Percentiles rank a stretch among this genome's conserved stretches.
phyloP scores from a whole-genome alignment of 2,797 vertebrate genomes.

The Emys orbicularis region DNA sequence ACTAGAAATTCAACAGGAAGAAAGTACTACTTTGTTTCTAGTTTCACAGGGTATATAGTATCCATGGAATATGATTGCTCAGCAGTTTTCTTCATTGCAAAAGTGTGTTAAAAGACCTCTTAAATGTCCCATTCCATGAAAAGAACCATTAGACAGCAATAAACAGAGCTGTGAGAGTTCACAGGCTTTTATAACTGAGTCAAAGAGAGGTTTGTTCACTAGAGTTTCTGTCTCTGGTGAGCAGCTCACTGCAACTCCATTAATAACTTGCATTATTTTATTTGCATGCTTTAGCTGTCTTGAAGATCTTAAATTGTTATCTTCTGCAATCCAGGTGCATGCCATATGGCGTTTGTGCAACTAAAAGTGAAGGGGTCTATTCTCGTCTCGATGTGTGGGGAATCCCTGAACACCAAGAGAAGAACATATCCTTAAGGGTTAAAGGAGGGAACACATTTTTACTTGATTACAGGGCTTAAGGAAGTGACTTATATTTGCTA shows the following conservation, averaged over 20 bases:
- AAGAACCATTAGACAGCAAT: slow-evolving; percentile 52
- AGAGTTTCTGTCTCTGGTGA: slow-evolving; percentile 73
- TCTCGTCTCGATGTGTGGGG: slow-evolving; percentile 79
- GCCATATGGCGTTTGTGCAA: slow-evolving; percentile 76
- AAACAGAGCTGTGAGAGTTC: slow-evolving; percentile 63
- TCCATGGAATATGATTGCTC: slow-evolving; percentile 48
- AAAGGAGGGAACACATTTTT: slow-evolving; percentile 80
- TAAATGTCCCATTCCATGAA: slow-evolving; percentile 58
- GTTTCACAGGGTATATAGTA: slow-evolving; percentile 62
- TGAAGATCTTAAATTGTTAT: slow-evolving; percentile 77
- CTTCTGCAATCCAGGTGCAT: slow-evolving; percentile 77
- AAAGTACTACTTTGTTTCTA: slow-evolving; percentile 37
- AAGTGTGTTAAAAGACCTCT: slow-evolving; percentile 61
- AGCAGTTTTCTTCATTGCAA: slow-evolving; percentile 70
- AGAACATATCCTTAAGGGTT: slow-evolving; percentile 81
- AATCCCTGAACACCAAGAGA: slow-evolving; percentile 81
- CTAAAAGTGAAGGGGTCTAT: slow-evolving; percentile 79
- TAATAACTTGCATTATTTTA: slow-evolving; percentile 72
- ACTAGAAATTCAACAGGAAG: slow-evolving; percentile 64
- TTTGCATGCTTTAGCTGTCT: slow-evolving; percentile 77
- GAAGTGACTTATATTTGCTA: slow-evolving; percentile 71
- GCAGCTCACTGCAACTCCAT: slow-evolving; percentile 70
- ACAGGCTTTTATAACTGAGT: slow-evolving; percentile 69
- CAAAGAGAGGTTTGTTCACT: slow-evolving; percentile 68
- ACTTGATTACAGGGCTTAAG: slow-evolving; percentile 75